phyloP scores from a whole-genome alignment of 2,888 invertebrate genomes.

The Uropetala carovei region DNA sequence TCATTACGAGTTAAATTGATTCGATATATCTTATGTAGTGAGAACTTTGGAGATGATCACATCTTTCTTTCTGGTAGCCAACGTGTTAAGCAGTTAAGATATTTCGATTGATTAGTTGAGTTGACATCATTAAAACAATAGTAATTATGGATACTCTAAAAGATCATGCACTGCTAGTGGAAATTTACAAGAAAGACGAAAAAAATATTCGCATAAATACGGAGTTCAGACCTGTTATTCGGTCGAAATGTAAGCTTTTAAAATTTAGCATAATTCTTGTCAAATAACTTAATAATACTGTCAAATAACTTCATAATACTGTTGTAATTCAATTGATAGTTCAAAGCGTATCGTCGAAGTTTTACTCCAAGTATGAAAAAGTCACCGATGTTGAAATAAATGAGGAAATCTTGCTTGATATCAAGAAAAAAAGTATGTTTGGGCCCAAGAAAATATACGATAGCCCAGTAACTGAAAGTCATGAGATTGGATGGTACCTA shows the following conservation, averaged over 20 bases:
- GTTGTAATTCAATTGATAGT: background rate
- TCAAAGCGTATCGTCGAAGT: slow-evolving; percentile 13
- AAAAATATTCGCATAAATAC: slow-evolving; percentile 15
- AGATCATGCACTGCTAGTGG: slow-evolving; percentile 12
- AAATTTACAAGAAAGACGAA: background rate
- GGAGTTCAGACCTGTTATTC: background rate
- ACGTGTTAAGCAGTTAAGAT: too few relatives aligned
- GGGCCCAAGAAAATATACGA: slow-evolving; percentile 36
- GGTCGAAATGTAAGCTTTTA: slow-evolving; percentile 3
- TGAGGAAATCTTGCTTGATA: background rate
- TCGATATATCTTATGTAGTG: too few relatives aligned
- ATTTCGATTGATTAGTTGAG: too few relatives aligned
- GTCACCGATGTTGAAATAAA: slow-evolving; percentile 25
- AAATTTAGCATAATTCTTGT: background rate
- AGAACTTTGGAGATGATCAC: too few relatives aligned
- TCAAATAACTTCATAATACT: background rate
- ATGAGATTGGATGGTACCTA: slow-evolving; percentile 47
- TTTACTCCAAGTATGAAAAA: slow-evolving; percentile 37
- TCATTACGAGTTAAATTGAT: too few relatives aligned
- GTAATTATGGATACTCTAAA: slow-evolving; percentile 16
- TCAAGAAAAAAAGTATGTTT: slow-evolving; percentile 31
- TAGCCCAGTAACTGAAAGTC: slow-evolving; percentile 15
- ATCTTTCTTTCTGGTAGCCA: too few relatives aligned
- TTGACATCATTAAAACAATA: too few relatives aligned
- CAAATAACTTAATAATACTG: background rate